Conservation (phyloP, 2,888 invertebrate species). For the Danaus chrysippus region DNA sequence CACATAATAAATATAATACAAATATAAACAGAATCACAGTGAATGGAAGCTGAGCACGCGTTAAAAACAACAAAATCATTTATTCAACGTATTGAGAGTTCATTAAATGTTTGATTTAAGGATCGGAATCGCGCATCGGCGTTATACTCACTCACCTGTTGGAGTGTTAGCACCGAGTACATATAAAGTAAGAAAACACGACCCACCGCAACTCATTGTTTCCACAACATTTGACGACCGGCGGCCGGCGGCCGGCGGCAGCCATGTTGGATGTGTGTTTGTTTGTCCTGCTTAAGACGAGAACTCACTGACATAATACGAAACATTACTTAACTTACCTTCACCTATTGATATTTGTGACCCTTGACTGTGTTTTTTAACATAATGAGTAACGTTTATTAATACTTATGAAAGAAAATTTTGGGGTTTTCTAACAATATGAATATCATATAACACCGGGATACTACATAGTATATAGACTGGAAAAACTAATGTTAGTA, state of each 20-base stretch:
- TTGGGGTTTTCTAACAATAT: too few relatives aligned
- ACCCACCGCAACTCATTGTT: conserved; percentile 29
- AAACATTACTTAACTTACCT: background rate
- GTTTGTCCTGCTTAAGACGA: conserved; percentile 16
- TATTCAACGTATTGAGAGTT: background rate
- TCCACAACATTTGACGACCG: conserved; percentile 28
- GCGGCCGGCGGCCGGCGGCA: conserved; percentile 20
- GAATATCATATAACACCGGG: too few relatives aligned
- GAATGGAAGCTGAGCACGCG: background rate
- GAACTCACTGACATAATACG: background rate
- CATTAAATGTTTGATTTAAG: background rate
- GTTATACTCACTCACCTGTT: background rate
- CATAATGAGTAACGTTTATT: too few relatives aligned
- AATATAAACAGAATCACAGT: background rate
- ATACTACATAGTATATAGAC: too few relatives aligned
- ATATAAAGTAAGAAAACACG: conserved; percentile 19
- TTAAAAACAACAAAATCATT: conserved; percentile 3
- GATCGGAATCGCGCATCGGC: background rate
- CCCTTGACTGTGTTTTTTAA: too few relatives aligned
- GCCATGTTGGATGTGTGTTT: conserved; percentile 25
- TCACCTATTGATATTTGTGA: too few relatives aligned
- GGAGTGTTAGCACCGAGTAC: conserved; percentile 11
- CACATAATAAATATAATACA: background rate
- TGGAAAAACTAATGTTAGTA: too few relatives aligned
- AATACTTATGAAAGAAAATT: too few relatives aligned